A percentile compares a stretch with the other conserved stretches of the same genome.
Evolutionary conservation across 2,113 vertebrate species (phyloP).

Genomic region (Amia ocellicauda): DNA sequence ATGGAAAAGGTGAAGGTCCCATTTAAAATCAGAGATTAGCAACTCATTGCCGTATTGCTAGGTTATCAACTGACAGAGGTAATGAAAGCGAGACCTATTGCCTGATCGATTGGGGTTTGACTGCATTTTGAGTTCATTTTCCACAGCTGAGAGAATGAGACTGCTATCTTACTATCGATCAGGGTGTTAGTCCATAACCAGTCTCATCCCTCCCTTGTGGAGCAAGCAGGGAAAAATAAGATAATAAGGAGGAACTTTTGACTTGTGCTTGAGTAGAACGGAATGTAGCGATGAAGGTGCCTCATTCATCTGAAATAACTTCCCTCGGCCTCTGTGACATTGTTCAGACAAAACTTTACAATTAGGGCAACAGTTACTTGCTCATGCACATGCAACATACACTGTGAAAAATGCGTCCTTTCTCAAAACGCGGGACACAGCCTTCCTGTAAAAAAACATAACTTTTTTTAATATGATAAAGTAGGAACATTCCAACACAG

Average conservation of each 20-base stretch:
- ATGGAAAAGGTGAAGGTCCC: conserved; percentile 61
- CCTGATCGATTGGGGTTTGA: conserved; percentile 93
- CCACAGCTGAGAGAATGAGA: conserved; percentile 77
- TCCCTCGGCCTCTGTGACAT: conserved; percentile 18
- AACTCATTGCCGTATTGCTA: conserved; percentile 92
- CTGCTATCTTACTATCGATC: conserved; percentile 94
- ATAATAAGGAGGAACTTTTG: conserved; percentile 84
- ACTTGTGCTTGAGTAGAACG: conserved; percentile 75
- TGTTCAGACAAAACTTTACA: background rate
- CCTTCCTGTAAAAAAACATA: too few relatives aligned
- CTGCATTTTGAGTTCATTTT: conserved; percentile 98
- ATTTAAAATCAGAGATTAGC: conserved; percentile 95
- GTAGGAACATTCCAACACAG: too few relatives aligned
- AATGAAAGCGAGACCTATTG: conserved; percentile 88
- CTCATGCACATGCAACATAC: too few relatives aligned
- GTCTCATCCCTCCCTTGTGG: conserved; percentile 78
- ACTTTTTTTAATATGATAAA: too few relatives aligned
- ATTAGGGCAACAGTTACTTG: too few relatives aligned
- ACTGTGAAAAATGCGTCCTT: too few relatives aligned
- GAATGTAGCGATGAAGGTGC: conserved; percentile 46
- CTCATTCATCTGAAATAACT: conserved; percentile 51
- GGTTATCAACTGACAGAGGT: conserved; percentile 89
- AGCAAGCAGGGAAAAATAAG: conserved; percentile 78
- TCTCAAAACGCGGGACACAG: too few relatives aligned
- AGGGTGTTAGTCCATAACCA: conserved; percentile 94